Conservation (phyloP, 2,113 vertebrate genomes). For the Gallinago paraguaiae region DNA sequence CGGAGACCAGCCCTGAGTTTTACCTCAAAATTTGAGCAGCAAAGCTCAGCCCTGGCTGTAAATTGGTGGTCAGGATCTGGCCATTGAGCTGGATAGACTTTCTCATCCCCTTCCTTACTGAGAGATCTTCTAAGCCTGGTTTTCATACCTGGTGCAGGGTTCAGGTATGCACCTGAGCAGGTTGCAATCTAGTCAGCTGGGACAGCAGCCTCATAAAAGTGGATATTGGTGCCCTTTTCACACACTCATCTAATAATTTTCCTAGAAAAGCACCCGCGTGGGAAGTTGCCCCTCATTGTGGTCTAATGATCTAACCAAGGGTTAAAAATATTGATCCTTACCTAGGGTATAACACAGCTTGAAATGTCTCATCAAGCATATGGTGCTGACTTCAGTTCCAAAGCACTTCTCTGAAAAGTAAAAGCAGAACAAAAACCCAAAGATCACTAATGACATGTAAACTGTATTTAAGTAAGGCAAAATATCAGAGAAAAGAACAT, state of each 20-base stretch:
- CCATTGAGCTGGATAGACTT: neutral
- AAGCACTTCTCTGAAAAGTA: neutral
- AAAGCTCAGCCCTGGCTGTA: too few species aligned
- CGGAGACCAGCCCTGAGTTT: accelerated
- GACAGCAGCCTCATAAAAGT: neutral
- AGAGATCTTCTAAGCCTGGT: neutral
- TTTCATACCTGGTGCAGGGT: accelerated
- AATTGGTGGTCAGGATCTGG: neutral
- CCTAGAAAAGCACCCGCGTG: neutral
- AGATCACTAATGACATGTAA: neutral
- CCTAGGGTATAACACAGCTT: neutral
- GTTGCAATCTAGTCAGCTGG: neutral
- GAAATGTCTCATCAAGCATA: neutral
- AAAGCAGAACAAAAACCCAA: neutral
- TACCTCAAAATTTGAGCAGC: neutral
- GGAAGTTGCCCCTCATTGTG: neutral
- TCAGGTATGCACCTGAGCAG: neutral
- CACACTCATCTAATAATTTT: neutral
- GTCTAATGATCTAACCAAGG: neutral
- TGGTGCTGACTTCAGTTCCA: neutral
- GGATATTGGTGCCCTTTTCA: neutral
- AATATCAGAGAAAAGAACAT: neutral
- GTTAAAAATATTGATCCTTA: conserved; percentile 26
- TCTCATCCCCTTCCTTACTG: neutral
- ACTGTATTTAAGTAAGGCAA: neutral